Evolutionary conservation across 2,797 vertebrate species (phyloP), one percentile per base, ranked within the genome.

Genomic region (Danionella dracula): DNA sequence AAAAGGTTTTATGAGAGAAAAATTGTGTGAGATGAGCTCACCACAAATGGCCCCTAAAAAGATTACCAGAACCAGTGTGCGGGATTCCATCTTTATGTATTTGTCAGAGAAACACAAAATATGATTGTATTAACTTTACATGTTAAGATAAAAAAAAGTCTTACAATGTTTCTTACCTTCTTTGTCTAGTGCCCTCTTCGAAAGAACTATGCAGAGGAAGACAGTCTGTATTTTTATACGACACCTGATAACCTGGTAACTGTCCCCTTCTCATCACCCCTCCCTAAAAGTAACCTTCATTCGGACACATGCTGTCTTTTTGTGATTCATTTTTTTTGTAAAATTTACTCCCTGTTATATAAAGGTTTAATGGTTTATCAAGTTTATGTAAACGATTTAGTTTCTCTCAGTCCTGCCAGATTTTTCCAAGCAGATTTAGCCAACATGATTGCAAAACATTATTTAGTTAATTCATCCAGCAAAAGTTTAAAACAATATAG

Each of bases 11-110:
- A 57, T 8, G 3, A 3, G 2, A 29, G 10, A 61, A 19, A 37
- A 48, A 23, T 20, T 8, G 4, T 4, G 5, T 13, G 13, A 49
- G 27, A 13, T 8, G 4, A 20, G 68, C 76, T 78, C 16, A 79
- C 73, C 73, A 40, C 69, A 76, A 11, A 79, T 0, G 13, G 54
- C 37, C 31, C 69, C 60, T 23, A 71, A 37, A 56, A 79, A 48
- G 13, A 66, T 55, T 13, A 51, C 20, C 48, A 78, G 19, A 8
- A 51, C 15, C 41, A 61, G 23, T 11, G 57, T 17, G 13, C 7
- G 13, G 8, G 60, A 57, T 40, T 31, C 56, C 78, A 79, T 79
- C 37, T 34, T 75, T 53, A n/a, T 17, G 17, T 16, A 38, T 66
- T 53, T 45, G n/a, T 31, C 12, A 53, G 16, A 40, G 23, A 49